Base-by-base conservation (phyloP, 2,797 vertebrate genomes). In the Argyrosomus regius region DNA sequence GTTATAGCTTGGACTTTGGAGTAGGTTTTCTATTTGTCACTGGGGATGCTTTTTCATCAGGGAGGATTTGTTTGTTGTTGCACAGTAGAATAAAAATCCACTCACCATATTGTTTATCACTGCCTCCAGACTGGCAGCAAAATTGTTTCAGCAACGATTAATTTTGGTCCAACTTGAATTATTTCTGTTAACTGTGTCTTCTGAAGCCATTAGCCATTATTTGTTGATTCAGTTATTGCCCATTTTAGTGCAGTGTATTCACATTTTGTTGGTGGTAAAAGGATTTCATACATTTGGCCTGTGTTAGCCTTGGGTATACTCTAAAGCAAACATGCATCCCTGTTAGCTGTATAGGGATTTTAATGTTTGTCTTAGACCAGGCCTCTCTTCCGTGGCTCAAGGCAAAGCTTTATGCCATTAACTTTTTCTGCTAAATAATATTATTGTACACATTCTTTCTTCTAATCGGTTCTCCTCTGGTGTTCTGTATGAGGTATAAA, bases 401-500 rank as follows among this genome's bases (percentile, higher is more conserved):
- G 57, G 67, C 58, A 18, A 64, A 76, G 58, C 35, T 77, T 86
- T 49, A 39, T 52, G 73, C 56, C 26, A n/a, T 75, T 52, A 48
- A 71, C 22, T 64, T 75, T 49, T 6, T 20, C 68, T 68, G 61
- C 52, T 67, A 53, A 71, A 69, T 68, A 77, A 83, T 80, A 81
- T 85, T 78, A 66, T 80, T 80, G 12, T 18, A 39, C 22, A 31
- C 62, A 48, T 58, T 60, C 49, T 59, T 73, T 70, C 41, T 62
- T 43, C 63, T 26, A 35, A 0, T 62, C 61, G 39, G 17, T 46
- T 4, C 1, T 22, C 31, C 5, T 18, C 35, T 3, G 8, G 24
- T 56, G 52, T 60, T 54, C 10, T 13, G 22, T 46, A 2, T 22
- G 31, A 65, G n/a, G 20, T 74, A 45, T 5, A 48, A 61, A 68